phyloP scores from a whole-genome alignment of 2,888 invertebrate genomes.

The Ommatoiulus sabulosus region DNA sequence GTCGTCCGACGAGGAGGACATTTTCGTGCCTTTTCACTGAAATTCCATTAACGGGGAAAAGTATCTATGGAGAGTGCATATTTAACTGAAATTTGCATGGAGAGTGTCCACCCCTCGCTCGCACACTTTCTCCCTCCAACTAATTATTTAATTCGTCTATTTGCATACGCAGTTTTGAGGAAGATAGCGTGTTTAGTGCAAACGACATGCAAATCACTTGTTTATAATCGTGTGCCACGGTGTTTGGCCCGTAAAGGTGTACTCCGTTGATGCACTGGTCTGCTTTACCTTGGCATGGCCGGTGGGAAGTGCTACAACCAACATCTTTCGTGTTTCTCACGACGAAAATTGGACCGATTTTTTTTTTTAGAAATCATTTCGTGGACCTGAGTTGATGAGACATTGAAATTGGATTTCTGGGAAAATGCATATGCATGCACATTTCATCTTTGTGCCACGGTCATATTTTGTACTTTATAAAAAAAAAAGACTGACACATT shows the following conservation, averaged over 20 bases:
- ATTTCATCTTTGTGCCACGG: background rate
- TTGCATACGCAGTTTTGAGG: conserved; percentile 1
- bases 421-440: background rate
- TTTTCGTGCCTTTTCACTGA: conserved; percentile 28
- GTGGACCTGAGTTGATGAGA: background rate
- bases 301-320: background rate
- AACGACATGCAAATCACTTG: conserved; percentile 27
- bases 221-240: background rate
- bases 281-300: background rate
- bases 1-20: conserved; percentile 10
- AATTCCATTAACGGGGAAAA: conserved; percentile 25
- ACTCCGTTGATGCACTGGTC: background rate
- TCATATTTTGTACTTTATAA: background rate
- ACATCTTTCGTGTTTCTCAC: background rate
- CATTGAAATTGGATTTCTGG: background rate
- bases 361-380: background rate
- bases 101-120: conserved; percentile 23
- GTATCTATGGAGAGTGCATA: conserved; percentile 20
- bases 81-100: conserved; percentile 22
- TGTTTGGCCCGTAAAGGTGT: background rate
- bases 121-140: conserved; percentile 9
- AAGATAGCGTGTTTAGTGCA: conserved; percentile 15
- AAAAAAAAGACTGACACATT: background rate
- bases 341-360: conserved; percentile 20
- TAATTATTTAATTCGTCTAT: conserved; percentile 34